Conservation (phyloP, 2,888 invertebrate genomes). For the Cephus pulcher region DNA sequence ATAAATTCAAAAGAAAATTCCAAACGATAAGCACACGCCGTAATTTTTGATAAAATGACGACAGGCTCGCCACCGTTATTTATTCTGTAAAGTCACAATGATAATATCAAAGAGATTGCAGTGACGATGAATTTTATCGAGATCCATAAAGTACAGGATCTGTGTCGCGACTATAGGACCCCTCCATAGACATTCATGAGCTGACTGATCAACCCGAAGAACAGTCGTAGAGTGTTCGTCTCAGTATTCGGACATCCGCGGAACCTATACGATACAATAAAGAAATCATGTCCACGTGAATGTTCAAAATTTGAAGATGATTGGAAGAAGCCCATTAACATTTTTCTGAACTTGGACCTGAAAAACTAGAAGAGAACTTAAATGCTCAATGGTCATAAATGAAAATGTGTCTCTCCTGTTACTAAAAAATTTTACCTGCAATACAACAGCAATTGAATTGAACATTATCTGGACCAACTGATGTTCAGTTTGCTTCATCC, state of each 20-base stretch:
- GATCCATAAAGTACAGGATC: neutral
- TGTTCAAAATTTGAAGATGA: neutral
- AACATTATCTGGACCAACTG: neutral
- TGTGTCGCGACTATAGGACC: neutral
- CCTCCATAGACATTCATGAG: conserved; percentile 20
- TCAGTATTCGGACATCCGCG: conserved; percentile 29
- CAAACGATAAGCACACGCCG: neutral
- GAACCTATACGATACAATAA: conserved; percentile 10
- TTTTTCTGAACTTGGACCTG: neutral
- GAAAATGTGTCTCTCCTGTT: neutral
- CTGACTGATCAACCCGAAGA: conserved; percentile 22
- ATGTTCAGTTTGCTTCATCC: neutral
- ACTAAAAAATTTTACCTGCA: too few relatives aligned
- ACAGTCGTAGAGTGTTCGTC: conserved; percentile 35
- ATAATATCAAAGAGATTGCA: neutral
- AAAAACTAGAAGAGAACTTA: neutral
- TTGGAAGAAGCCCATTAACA: neutral
- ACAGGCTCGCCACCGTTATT: neutral
- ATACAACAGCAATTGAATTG: neutral
- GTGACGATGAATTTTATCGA: neutral
- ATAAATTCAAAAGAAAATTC: neutral
- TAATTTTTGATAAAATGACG: neutral
- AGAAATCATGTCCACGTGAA: neutral
- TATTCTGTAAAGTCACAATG: neutral
- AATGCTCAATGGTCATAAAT: neutral